phyloP scores from a whole-genome alignment of 2,888 invertebrate species.

The Zygaena filipendulae region DNA sequence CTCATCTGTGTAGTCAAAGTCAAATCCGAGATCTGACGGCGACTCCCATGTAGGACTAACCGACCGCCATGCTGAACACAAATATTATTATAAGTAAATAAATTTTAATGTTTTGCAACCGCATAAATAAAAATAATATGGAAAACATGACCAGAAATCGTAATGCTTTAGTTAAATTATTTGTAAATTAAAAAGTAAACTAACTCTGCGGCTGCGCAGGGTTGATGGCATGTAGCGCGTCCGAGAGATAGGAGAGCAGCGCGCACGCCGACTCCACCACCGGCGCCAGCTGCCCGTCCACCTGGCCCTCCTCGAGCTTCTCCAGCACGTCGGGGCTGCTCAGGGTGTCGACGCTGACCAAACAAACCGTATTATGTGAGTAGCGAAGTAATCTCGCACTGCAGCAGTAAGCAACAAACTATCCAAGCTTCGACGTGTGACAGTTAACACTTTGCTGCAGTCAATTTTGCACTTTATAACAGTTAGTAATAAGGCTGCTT shows the following conservation, averaged over 20 bases:
- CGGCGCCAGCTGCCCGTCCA: conserved; percentile 51
- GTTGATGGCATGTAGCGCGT: conserved; percentile 64
- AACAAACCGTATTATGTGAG: too few relatives aligned
- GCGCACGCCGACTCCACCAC: conserved; percentile 83
- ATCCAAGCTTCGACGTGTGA: too few relatives aligned
- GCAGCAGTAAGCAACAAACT: too few relatives aligned
- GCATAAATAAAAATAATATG: too few relatives aligned
- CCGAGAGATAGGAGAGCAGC: conserved; percentile 85
- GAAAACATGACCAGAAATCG: too few relatives aligned
- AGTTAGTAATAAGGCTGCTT: too few relatives aligned
- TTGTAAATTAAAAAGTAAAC: conserved; percentile 15
- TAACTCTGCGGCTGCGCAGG: conserved; percentile 45
- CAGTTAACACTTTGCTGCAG: too few relatives aligned
- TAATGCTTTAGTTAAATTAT: too few relatives aligned
- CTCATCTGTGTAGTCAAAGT: conserved; percentile 89
- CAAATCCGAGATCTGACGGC: conserved; percentile 77
- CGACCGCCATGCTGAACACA: conserved; percentile 41
- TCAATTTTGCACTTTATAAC: too few relatives aligned
- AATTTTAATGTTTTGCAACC: background rate
- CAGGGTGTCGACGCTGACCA: conserved; percentile 44
- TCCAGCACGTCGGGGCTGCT: conserved; percentile 49
- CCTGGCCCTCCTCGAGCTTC: conserved; percentile 52
- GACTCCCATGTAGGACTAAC: conserved; percentile 82
- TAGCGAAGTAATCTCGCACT: too few relatives aligned
- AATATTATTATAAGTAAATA: conserved; percentile 22